phyloP scores from a whole-genome alignment of 2,797 vertebrate genomes.

The Pitangus sulphuratus region DNA sequence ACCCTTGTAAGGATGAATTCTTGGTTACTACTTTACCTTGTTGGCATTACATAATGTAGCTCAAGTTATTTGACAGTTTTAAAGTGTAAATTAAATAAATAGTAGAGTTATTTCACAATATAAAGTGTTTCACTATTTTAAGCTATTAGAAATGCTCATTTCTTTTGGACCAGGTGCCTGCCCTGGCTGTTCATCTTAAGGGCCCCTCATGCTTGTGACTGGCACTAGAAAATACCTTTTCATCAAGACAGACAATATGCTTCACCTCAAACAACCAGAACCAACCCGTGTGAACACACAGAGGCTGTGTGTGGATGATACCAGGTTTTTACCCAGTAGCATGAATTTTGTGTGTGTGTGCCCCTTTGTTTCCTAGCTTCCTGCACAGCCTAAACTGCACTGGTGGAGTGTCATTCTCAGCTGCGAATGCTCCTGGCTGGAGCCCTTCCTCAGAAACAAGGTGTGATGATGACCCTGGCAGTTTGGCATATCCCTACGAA shows the following conservation, averaged over 20 bases:
- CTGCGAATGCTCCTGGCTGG: accelerated
- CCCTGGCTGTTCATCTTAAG: neutral
- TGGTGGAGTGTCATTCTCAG: accelerated
- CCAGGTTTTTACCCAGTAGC: neutral
- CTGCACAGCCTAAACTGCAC: neutral
- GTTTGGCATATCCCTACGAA: neutral
- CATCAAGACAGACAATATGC: neutral
- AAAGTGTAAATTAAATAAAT: neutral
- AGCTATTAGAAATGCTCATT: neutral
- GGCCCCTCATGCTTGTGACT: neutral
- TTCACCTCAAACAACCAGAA: neutral
- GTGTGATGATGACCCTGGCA: neutral
- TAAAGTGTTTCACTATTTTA: neutral
- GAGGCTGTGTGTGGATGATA: no score
- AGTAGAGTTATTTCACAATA: neutral
- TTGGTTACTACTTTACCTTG: neutral
- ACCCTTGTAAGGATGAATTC: neutral
- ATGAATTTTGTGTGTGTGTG: accelerated
- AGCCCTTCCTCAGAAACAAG: neutral
- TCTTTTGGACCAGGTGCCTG: neutral
- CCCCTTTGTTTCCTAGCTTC: neutral
- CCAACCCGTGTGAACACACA: accelerated
- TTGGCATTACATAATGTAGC: neutral
- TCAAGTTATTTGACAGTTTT: neutral
- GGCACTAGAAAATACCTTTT: neutral